Base-by-base conservation (phyloP, 2,797 vertebrate genomes). In the Rhinella marina region DNA sequence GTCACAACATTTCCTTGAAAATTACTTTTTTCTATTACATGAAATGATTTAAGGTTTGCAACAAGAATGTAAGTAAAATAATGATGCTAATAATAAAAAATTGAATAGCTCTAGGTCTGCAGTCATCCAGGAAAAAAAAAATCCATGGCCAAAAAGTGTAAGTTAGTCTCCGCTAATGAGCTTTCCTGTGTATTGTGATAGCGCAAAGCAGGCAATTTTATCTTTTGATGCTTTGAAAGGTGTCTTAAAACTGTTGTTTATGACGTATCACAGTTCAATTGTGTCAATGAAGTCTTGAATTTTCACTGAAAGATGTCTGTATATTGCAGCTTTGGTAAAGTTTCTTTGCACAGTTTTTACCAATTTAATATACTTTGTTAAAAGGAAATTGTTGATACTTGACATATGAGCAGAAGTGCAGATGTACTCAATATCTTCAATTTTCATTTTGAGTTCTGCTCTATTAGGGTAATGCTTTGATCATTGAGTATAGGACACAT, bases 1-100 rank as follows among this genome's bases (percentile, higher is more conserved):
- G 85, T 86, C 85, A 89, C 85, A 89, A 89, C 88, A 89, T 79
- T 83, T 89, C 73, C 85, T 86, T 86, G 73, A 84, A 89, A 89
- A 86, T 86, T 72, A 70, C 83, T 88, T 85, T 86, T 89, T 89
- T 77, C 84, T 86, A 86, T 89, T 89, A 83, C 81, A 86, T 83
- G 41, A 57, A 86, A 86, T 89, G 88, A 89, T 86, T 86, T 89
- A 86, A 77, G 73, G 73, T 70, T 86, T 89, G 84, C n/a, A 70
- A 79, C 84, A 82, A 83, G 80, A 89, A 86, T 89, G 88, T 79
- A 86, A 89, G 84, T 86, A 89, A 89, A 89, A 86, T 79, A 83
- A 89, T 86, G 80, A 89, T 73, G 72, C 84, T 78, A 89, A 83
- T 89, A 89, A 83, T 86, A 88, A 89, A 84, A 86, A 86, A 79